These are phyloP conservation scores for Mythimna ferrago DNA, from an alignment of 2,888 invertebrate species.

Conservation along the genomic window DNA sequence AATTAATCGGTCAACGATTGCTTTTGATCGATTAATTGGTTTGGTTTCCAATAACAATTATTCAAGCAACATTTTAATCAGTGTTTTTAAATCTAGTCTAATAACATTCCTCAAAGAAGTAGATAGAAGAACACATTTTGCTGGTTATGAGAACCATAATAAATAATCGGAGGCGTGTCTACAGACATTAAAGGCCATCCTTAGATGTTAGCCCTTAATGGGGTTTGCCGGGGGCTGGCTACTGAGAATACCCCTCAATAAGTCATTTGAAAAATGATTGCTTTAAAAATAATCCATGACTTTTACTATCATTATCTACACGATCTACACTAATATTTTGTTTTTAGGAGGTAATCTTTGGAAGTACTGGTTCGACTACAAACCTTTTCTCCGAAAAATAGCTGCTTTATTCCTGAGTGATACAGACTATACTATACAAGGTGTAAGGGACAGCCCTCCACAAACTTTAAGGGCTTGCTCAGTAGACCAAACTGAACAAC, in stretches of 20 bases:
- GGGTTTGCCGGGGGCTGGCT: not conserved
- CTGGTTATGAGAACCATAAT: not conserved
- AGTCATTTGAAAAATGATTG: constrained; percentile 17
- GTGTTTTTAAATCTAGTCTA: not conserved
- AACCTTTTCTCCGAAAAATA: too few species aligned
- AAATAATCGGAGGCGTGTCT: constrained; percentile 10
- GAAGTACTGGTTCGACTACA: too few species aligned
- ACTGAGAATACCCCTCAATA: constrained; percentile 2
- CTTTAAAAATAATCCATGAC: not conserved
- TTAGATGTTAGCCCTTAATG: too few species aligned
- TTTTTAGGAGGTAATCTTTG: too few species aligned
- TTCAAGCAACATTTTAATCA: not conserved
- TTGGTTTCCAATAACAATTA: not conserved
- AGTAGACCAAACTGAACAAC: too few species aligned
- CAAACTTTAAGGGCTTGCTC: too few species aligned
- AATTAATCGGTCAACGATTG: too few species aligned
- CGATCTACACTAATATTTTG: too few species aligned
- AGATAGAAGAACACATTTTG: not conserved
- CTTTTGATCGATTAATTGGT: not conserved
- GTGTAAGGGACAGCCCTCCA: too few species aligned
- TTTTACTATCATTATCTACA: not conserved
- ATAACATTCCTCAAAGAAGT: not conserved
- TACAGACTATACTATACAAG: too few species aligned
- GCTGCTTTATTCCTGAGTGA: too few species aligned
- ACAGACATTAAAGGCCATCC: constrained; percentile 5